phyloP scores from a whole-genome alignment of 2,888 invertebrate genomes.

The Stenodera caucasica region DNA sequence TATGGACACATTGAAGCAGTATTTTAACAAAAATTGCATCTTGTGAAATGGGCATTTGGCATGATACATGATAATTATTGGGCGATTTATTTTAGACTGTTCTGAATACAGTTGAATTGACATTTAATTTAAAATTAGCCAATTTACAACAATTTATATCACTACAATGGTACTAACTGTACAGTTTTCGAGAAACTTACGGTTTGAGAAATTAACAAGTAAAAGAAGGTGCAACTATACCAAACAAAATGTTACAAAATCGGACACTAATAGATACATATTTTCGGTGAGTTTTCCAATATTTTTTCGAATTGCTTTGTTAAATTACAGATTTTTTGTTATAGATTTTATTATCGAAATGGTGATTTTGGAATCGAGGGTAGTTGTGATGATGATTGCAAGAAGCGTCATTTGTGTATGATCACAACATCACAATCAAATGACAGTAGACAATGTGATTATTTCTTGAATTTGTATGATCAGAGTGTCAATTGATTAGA shows the following conservation, averaged over 20 bases:
- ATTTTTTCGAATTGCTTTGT: too few relatives aligned
- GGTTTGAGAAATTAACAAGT: constrained; percentile 64
- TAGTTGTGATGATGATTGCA: constrained; percentile 57
- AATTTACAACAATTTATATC: too few relatives aligned
- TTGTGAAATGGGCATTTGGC: background rate
- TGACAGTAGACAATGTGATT: too few relatives aligned
- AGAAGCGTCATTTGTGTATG: constrained; percentile 58
- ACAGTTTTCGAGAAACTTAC: constrained; percentile 71
- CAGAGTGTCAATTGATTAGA: too few relatives aligned
- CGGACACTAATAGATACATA: constrained; percentile 52
- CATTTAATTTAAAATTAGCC: constrained; percentile 74
- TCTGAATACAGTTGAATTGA: constrained; percentile 69
- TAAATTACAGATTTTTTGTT: too few relatives aligned
- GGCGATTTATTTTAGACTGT: constrained; percentile 58
- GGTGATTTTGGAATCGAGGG: constrained; percentile 43
- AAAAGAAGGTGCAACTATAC: constrained; percentile 63
- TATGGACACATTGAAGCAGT: too few relatives aligned
- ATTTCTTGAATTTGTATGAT: too few relatives aligned
- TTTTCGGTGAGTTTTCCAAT: constrained; percentile 1
- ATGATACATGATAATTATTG: background rate
- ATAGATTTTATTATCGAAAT: background rate
- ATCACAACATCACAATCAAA: constrained; percentile 53
- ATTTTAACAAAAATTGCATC: too few relatives aligned
- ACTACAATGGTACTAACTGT: constrained; percentile 75
- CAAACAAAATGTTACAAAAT: constrained; percentile 65